A percentile compares a stretch with the other conserved stretches of the same genome.
Evolutionary conservation across 2,113 vertebrate species (phyloP).

Genomic region (Connochaetes taurinus): DNA sequence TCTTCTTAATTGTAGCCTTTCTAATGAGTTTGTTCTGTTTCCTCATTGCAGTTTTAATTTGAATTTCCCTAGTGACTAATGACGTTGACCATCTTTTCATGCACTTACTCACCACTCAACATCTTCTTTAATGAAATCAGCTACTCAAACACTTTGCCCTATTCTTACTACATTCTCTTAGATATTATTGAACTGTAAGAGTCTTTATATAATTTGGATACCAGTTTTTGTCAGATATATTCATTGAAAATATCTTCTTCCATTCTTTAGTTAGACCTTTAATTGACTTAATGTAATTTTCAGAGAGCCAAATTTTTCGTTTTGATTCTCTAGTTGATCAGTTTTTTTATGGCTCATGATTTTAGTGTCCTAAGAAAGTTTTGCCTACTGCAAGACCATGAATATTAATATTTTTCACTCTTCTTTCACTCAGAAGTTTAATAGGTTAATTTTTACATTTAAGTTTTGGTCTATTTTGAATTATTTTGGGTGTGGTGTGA

Average conservation of each 20-base stretch:
- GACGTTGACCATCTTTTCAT: not conserved
- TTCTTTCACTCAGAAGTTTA: not conserved
- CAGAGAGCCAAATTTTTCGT: not conserved
- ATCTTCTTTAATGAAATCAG: not conserved
- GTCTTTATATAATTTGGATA: not conserved
- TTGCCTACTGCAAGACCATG: not conserved
- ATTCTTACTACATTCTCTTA: not conserved
- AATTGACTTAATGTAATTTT: not conserved
- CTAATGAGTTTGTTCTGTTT: not conserved
- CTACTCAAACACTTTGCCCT: not conserved
- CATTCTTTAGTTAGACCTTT: not conserved
- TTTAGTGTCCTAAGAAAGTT: not conserved
- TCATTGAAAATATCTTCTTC: not conserved
- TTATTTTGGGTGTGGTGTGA: not conserved
- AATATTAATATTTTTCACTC: not conserved
- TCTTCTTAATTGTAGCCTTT: not conserved
- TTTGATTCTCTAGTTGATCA: not conserved
- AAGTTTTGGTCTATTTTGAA: not conserved
- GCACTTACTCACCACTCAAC: not conserved
- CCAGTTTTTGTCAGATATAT: not conserved
- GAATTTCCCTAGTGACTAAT: not conserved
- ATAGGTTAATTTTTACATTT: not conserved
- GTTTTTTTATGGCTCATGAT: not conserved
- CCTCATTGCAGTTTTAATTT: not conserved
- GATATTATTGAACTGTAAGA: not conserved